These are phyloP conservation scores for Naja naja DNA, from an alignment of 2,113 vertebrate genomes.

Conservation along the genomic window DNA sequence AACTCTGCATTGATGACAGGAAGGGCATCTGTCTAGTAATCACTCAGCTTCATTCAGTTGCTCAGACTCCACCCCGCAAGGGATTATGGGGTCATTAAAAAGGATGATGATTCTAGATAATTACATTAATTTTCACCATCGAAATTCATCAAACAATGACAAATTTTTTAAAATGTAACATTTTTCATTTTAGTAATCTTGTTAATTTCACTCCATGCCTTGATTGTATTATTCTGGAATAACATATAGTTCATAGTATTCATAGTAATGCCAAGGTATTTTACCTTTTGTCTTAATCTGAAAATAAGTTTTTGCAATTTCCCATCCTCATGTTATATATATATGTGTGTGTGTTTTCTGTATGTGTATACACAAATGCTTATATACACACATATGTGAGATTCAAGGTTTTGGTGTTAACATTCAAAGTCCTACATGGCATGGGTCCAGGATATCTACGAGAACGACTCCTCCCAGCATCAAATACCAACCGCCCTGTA, in stretches of 20 bases:
- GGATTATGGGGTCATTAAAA: too few species aligned
- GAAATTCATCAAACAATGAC: not conserved
- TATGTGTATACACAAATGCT: too few species aligned
- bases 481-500: too few species aligned
- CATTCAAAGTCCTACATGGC: too few species aligned
- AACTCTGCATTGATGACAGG: too few species aligned
- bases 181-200: not conserved
- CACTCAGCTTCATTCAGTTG: too few species aligned
- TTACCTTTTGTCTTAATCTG: not conserved
- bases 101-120: not conserved
- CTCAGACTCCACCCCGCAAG: too few species aligned
- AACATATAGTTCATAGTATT: not conserved
- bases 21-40: too few species aligned
- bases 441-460: too few species aligned
- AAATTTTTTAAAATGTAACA: not conserved
- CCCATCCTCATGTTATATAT: not conserved
- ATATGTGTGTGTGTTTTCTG: not conserved
- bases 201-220: not conserved
- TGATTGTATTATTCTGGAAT: not conserved
- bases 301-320: not conserved
- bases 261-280: not conserved
- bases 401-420: too few species aligned
- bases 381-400: too few species aligned
- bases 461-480: too few species aligned
- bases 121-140: not conserved